Conservation (phyloP, 2,113 vertebrate species). For the Halcyon malimbica region DNA sequence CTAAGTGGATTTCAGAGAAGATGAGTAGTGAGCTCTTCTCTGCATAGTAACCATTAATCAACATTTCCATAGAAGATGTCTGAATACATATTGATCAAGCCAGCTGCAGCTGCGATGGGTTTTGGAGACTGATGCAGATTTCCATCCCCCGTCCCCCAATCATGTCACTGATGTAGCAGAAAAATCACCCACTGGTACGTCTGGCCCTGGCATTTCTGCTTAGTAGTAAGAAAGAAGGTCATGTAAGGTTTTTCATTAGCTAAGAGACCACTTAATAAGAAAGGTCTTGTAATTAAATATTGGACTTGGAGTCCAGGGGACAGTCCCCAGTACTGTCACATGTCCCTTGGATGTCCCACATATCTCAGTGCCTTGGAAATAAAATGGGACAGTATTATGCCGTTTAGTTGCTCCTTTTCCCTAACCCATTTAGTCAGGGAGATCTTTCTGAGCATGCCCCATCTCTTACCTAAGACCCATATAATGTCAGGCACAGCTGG, state of each 20-base stretch:
- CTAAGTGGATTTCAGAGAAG: background rate
- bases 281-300: background rate
- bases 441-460: background rate
- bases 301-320: background rate
- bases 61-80: background rate
- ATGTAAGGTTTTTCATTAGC: background rate
- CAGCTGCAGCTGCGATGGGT: conserved; percentile 27
- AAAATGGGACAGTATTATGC: background rate
- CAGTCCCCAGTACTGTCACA: background rate
- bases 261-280: background rate
- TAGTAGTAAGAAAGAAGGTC: background rate
- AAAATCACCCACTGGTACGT: background rate
- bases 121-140: conserved; percentile 21
- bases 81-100: conserved; percentile 34
- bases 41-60: conserved; percentile 3
- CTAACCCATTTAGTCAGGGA: background rate
- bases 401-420: background rate
- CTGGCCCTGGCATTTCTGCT: background rate
- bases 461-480: background rate
- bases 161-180: background rate
- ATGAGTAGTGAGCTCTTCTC: background rate
- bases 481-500: background rate
- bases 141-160: background rate
- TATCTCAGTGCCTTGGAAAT: background rate
- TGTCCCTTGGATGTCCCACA: background rate